phyloP scores from a whole-genome alignment of 2,888 invertebrate genomes.

The Didymodactylos carnosus region DNA sequence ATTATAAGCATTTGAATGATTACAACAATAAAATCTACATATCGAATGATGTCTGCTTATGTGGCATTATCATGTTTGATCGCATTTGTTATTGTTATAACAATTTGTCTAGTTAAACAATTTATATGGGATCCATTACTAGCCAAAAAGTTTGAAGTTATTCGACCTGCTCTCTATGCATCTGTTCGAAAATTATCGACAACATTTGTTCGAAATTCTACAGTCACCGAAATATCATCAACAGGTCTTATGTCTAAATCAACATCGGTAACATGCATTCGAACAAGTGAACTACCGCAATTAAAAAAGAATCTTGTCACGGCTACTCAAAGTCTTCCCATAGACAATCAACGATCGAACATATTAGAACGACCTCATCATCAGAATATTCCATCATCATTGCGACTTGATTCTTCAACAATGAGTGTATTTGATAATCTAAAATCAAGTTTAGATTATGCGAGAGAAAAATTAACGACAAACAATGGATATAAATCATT shows the following conservation, averaged over 20 bases:
- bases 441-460: too few species aligned
- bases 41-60: neutral
- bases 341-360: neutral
- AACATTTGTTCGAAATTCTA: neutral
- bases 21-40: too few species aligned
- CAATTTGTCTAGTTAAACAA: neutral
- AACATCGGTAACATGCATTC: neutral
- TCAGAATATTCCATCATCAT: neutral
- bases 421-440: neutral
- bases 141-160: neutral
- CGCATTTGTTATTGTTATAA: neutral
- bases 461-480: too few species aligned
- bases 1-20: too few species aligned
- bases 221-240: neutral
- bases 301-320: neutral
- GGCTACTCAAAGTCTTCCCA: neutral
- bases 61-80: neutral
- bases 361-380: neutral
- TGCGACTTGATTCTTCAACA: neutral
- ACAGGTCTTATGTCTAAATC: neutral
- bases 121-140: neutral
- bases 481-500: too few species aligned
- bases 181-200: neutral
- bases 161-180: neutral
- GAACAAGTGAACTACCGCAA: neutral